Conservation (phyloP, 2,113 vertebrate species). For the Cynopterus brachyotis region DNA sequence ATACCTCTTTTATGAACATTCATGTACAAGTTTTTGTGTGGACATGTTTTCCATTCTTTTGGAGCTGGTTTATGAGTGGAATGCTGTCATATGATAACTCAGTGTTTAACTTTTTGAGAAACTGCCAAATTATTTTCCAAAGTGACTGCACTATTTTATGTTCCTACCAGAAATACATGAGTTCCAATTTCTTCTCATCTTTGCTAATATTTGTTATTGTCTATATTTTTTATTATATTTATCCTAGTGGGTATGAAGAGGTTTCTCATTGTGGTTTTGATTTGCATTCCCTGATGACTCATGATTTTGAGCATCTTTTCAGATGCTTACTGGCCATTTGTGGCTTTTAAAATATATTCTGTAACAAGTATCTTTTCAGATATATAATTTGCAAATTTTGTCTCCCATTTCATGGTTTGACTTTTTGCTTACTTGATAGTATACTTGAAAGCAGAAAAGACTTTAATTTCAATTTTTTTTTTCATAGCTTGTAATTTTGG, state of each 20-base stretch:
- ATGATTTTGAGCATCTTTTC: background rate
- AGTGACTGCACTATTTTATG: background rate
- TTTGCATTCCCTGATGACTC: background rate
- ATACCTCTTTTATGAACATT: background rate
- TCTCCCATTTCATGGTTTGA: background rate
- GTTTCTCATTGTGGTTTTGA: background rate
- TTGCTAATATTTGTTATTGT: background rate
- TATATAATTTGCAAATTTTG: background rate
- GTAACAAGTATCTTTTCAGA: background rate
- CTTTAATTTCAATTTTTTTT: background rate
- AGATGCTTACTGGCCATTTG: background rate
- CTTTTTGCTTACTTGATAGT: background rate
- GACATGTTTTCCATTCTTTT: background rate
- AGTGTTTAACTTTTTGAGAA: background rate
- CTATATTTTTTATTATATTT: background rate
- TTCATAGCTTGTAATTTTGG: background rate
- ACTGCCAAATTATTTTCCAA: background rate
- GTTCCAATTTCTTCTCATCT: background rate
- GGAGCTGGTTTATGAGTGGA: background rate
- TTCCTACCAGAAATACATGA: background rate
- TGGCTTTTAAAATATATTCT: background rate
- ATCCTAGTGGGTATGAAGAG: background rate
- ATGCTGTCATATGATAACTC: background rate
- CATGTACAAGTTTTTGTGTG: background rate
- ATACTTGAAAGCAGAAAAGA: background rate